Evolutionary conservation across 2,888 invertebrate genomes (phyloP), one percentile per base, ranked within the genome.

Genomic region (Dascillus cervinus): DNA sequence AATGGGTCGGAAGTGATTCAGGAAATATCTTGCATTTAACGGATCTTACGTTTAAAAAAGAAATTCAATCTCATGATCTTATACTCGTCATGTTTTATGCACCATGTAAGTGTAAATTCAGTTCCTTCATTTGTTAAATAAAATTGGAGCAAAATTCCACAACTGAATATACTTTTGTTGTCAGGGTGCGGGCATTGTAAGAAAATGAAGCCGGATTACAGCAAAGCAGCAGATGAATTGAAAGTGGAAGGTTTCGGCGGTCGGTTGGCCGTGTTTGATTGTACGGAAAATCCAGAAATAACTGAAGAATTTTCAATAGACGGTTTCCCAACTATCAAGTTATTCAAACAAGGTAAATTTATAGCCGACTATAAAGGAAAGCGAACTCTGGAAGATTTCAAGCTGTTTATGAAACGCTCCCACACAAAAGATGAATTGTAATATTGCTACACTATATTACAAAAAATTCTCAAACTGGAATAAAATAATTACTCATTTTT

Each of bases 171-270:
- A n/a, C n/a, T n/a, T n/a, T n/a, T n/a, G n/a, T n/a, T n/a, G n/a
- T n/a, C n/a, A 82, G 82, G 82, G 82, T 85, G 85, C 55, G 73
- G 75, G 0, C 79, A 82, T 50, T 85, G 85, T 52, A 72, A 75
- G 29, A 63, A 70, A 9, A 72, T 76, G 58, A 84, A 83, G 55
- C 79, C 82, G 3, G 73, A 74, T 4, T 82, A 73, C 59, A 73
- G 74, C 34, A 61, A 64, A 15, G 66, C 75, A 1, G 77, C 79
- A 1, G 65, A 69, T 1, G 53, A 64, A 3, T 37, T 77, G 6
- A 66, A 66, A 25, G 48, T 52, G 0, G 67, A 67, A 6, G 64
- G 66, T 1, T 52, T 62, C 4, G 26, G 38, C 15, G 50, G 50
- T 28, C 55, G 47, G 36, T 54, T 74, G 2, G 72, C 76, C 3